Evolutionary conservation across 2,888 invertebrate genomes (phyloP).

Genomic region (Xestia ashworthii): DNA sequence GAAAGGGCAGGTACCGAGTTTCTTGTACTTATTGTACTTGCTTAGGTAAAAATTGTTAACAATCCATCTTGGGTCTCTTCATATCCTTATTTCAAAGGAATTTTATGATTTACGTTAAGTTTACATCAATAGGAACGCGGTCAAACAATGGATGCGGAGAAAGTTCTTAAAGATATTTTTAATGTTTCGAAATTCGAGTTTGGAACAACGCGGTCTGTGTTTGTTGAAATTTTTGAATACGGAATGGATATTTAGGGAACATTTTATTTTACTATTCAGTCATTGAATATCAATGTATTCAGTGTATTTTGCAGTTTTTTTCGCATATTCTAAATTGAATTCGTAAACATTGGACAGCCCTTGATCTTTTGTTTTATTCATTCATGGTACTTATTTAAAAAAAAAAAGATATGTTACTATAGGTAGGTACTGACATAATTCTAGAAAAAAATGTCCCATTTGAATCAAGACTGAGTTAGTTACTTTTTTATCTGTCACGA

Average conservation of each 20-base stretch:
- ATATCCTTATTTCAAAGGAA: conserved; percentile 51
- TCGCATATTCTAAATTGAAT: not conserved
- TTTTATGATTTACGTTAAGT: conserved; percentile 67
- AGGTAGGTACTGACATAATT: not conserved
- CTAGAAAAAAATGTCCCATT: too few species aligned
- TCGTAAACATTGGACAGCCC: not conserved
- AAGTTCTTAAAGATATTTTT: conserved; percentile 53
- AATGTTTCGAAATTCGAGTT: conserved; percentile 53
- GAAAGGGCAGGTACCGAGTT: conserved; percentile 60
- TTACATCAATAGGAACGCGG: conserved; percentile 55
- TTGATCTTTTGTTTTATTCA: not conserved
- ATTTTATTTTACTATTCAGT: conserved; percentile 8
- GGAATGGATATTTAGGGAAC: not conserved
- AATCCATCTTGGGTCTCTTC: conserved; percentile 54
- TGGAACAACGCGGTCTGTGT: conserved; percentile 29
- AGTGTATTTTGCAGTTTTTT: not conserved
- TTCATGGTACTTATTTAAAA: not conserved
- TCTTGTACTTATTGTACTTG: conserved; percentile 64
- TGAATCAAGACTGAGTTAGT: not conserved
- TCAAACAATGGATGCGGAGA: conserved; percentile 58
- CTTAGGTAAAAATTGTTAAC: conserved; percentile 60
- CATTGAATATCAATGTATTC: too few species aligned
- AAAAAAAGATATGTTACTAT: too few species aligned
- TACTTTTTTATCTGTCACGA: not conserved
- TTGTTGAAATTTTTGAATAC: conserved; percentile 36